Percentiles rank a stretch among this genome's conserved stretches.
Evolutionary conservation across 2,797 vertebrate species (phyloP).

Genomic region (Darevskia mixta): DNA sequence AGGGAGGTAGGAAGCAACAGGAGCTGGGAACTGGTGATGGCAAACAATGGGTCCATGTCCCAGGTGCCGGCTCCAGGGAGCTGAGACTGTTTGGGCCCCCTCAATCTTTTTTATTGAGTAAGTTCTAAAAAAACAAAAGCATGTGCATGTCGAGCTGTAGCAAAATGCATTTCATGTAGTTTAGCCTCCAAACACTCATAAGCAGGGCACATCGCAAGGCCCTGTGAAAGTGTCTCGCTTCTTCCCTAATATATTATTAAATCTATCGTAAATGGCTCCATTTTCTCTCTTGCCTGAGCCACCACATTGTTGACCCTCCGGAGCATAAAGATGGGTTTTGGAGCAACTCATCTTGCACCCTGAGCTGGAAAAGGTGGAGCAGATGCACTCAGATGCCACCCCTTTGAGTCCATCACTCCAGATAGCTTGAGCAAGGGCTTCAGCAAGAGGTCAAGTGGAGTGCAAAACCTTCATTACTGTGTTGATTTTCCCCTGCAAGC

Average conservation of each 20-base stretch:
- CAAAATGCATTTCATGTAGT: neutral
- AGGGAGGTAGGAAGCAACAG: neutral
- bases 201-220: neutral
- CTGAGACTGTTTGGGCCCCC: no score
- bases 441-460: constrained; percentile 14
- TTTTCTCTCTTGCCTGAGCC: neutral
- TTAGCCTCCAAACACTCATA: neutral
- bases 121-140: neutral
- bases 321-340: neutral
- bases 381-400: neutral
- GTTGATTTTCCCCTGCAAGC: constrained; percentile 18
- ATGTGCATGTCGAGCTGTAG: neutral
- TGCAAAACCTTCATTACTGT: constrained; percentile 18
- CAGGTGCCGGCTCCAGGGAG: neutral
- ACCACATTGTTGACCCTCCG: neutral
- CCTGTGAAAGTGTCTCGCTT: neutral
- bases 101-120: no score
- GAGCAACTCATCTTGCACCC: neutral
- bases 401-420: neutral
- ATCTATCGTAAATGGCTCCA: neutral
- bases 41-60: neutral
- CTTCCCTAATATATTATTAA: neutral
- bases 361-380: neutral
- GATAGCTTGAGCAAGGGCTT: neutral
- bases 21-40: neutral